A percentile compares a stretch with the other conserved stretches of the same genome.
phyloP scores from a whole-genome alignment of 2,113 vertebrate species.

The Pithys albifrons region DNA sequence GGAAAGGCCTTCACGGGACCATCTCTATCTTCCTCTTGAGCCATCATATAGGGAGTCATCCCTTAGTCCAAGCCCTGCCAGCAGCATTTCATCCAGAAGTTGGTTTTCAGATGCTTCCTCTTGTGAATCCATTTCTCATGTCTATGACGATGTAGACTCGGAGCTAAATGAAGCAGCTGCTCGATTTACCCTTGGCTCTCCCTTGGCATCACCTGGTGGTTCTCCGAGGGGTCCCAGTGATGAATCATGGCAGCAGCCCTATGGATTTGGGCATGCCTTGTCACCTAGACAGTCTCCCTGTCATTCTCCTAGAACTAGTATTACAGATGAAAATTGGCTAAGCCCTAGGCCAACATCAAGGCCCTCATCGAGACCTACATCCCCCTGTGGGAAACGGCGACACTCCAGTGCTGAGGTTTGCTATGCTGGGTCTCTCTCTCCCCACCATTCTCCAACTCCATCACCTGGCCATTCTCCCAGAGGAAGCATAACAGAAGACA shows the following conservation, averaged over 20 bases:
- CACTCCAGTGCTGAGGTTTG: constrained; percentile 98
- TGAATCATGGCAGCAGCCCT: constrained; percentile 87
- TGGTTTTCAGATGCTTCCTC: constrained; percentile 99
- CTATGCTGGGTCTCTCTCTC: constrained; percentile 88
- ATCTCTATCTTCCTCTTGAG: constrained; percentile 96
- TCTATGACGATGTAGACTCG: constrained; percentile 96
- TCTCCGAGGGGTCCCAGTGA: constrained; percentile 87
- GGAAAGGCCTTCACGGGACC: constrained; percentile 93
- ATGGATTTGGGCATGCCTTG: constrained; percentile 83
- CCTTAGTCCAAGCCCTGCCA: constrained; percentile 95
- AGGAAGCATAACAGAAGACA: constrained; percentile 95
- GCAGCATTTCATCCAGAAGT: constrained; percentile 95
- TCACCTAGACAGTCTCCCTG: constrained; percentile 94
- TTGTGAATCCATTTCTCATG: constrained; percentile 95
- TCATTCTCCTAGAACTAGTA: constrained; percentile 94
- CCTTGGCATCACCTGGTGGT: constrained; percentile 89
- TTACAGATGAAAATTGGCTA: constrained; percentile 98
- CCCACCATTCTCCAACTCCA: constrained; percentile 93
- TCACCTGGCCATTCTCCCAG: constrained; percentile 95
- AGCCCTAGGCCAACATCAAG: constrained; percentile 92
- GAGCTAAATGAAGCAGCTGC: constrained; percentile 97
- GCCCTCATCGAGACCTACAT: constrained; percentile 93
- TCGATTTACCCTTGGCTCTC: constrained; percentile 91
- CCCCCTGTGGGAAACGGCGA: constrained; percentile 94
- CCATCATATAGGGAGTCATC: constrained; percentile 93